These are phyloP conservation scores for Leptodactylus fuscus DNA, from an alignment of 2,113 vertebrate genomes.

Conservation along the genomic window DNA sequence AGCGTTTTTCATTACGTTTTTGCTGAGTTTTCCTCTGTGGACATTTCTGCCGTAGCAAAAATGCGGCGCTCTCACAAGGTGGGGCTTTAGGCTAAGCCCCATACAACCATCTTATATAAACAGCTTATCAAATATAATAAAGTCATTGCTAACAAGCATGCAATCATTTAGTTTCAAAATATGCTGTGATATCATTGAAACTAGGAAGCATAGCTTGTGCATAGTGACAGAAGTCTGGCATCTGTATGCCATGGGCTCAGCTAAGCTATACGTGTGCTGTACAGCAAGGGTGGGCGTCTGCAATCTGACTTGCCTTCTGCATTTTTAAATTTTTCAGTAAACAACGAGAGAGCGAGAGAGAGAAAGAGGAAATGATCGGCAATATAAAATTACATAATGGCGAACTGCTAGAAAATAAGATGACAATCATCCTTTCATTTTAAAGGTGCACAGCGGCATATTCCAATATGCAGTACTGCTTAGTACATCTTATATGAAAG, in stretches of 20 bases:
- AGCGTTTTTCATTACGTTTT: too few species aligned
- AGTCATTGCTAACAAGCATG: too few species aligned
- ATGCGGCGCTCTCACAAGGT: too few species aligned
- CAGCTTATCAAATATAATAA: too few species aligned
- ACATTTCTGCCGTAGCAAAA: too few species aligned
- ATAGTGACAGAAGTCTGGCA: conserved; percentile 56
- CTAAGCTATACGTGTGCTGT: conserved; percentile 37
- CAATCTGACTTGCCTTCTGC: conserved; percentile 60
- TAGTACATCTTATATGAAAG: not conserved
- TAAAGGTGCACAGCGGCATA: not conserved
- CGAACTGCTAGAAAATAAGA: not conserved
- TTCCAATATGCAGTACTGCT: not conserved
- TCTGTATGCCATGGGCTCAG: conserved; percentile 39
- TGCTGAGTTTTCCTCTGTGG: too few species aligned
- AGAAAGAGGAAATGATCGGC: conserved; percentile 19
- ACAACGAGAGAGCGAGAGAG: conserved; percentile 11
- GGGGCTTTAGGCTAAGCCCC: too few species aligned
- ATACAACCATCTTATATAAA: too few species aligned
- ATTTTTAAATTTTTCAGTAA: conserved; percentile 45
- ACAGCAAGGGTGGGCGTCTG: conserved; percentile 53
- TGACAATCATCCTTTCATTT: not conserved
- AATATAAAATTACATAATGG: conserved; percentile 37
- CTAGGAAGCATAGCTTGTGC: not conserved
- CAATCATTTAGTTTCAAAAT: not conserved
- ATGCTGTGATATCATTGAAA: not conserved